phyloP scores from a whole-genome alignment of 2,888 invertebrate genomes.

The Melanophora roralis region DNA sequence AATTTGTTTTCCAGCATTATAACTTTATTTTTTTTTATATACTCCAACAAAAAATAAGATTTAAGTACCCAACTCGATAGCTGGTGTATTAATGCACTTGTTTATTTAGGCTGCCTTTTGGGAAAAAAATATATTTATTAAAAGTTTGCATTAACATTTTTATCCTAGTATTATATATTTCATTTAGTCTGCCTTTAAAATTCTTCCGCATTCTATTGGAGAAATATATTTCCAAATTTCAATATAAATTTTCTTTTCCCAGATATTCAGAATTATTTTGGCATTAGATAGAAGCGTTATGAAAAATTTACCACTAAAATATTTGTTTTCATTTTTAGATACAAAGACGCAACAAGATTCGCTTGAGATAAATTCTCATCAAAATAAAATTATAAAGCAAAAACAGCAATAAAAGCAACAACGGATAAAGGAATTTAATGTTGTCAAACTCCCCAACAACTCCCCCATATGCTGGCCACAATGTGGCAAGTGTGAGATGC shows the following conservation, averaged over 20 bases:
- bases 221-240: constrained; percentile 15
- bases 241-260: constrained; percentile 30
- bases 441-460: constrained; percentile 57
- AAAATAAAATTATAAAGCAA: constrained; percentile 48
- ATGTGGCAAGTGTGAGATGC: constrained; percentile 10
- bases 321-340: constrained; percentile 16
- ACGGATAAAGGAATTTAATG: constrained; percentile 37
- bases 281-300: constrained; percentile 56
- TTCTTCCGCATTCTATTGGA: constrained; percentile 53
- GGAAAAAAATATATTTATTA: no score
- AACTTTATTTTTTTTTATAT: no score
- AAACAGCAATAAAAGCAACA: no score
- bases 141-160: background rate
- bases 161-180: background rate
- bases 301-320: constrained; percentile 58
- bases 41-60: no score
- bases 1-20: no score
- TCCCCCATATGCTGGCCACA: constrained; percentile 56
- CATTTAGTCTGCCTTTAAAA: constrained; percentile 20
- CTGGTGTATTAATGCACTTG: no score
- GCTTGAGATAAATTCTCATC: constrained; percentile 59
- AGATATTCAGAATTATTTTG: constrained; percentile 55
- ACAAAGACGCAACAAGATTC: constrained; percentile 26
- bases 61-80: no score
- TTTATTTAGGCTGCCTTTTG: no score